phyloP scores from a whole-genome alignment of 1,140 invertebrate species.

The Chionoecetes opilio region DNA sequence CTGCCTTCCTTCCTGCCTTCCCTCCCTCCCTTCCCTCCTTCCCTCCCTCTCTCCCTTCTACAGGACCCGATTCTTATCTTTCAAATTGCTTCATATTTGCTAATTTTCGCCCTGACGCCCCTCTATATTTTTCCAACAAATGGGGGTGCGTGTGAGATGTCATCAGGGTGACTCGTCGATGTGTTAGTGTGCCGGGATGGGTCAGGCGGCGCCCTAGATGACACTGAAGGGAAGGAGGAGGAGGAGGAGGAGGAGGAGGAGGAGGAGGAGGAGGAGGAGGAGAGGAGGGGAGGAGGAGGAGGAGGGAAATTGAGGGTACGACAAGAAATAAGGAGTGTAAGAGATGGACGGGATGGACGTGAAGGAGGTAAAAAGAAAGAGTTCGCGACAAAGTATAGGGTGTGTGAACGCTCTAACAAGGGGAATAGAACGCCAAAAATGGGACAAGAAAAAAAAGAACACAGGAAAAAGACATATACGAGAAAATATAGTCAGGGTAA shows the following conservation, averaged over 20 bases:
- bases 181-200: constrained; percentile 14
- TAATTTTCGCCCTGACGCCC: constrained; percentile 54
- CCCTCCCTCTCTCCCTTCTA: background rate
- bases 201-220: background rate
- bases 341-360: background rate
- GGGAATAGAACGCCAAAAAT: too few relatives aligned
- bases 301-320: background rate
- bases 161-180: constrained; percentile 38
- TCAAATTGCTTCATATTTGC: constrained; percentile 69
- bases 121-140: constrained; percentile 52
- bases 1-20: background rate
- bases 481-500: too few relatives aligned
- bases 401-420: too few relatives aligned
- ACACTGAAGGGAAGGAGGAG: background rate
- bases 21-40: constrained; percentile 1
- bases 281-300: background rate
- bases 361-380: background rate
- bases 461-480: background rate
- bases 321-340: background rate
- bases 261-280: background rate
- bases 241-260: background rate
- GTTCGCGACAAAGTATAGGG: too few relatives aligned
- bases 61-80: constrained; percentile 66
- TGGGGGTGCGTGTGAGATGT: constrained; percentile 42
- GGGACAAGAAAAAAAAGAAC: background rate